These are phyloP conservation scores for Chromobotia macracanthus DNA, from an alignment of 2,797 vertebrate species.

Conservation along the genomic window DNA sequence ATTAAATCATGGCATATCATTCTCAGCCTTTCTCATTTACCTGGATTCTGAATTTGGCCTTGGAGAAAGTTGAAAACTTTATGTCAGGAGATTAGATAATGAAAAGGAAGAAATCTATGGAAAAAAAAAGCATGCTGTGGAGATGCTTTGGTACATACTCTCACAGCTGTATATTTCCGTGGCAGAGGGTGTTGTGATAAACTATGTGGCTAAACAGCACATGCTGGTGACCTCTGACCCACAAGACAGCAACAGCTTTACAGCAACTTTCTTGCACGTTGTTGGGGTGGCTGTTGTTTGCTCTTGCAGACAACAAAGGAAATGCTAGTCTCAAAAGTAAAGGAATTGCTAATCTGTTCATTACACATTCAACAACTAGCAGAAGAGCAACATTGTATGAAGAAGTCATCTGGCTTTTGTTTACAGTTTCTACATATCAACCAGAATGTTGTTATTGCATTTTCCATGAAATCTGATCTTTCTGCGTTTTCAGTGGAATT, in stretches of 20 bases:
- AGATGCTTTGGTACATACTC: background rate
- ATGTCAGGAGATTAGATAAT: background rate
- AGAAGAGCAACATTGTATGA: constrained; percentile 20
- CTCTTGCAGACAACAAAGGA: constrained; percentile 40
- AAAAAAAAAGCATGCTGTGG: constrained; percentile 4
- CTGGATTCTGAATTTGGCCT: constrained; percentile 16
- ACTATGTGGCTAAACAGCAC: constrained; percentile 3
- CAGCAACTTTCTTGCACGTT: constrained; percentile 24
- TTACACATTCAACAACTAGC: constrained; percentile 46
- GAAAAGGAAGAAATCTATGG: background rate
- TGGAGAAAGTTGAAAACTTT: constrained; percentile 15
- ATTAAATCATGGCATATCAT: constrained; percentile 10
- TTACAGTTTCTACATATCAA: constrained; percentile 9
- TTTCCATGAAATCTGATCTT: constrained; percentile 45
- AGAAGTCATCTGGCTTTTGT: constrained; percentile 36
- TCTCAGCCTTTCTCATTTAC: constrained; percentile 21
- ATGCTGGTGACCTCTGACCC: constrained; percentile 16
- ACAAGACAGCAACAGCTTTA: constrained; percentile 27
- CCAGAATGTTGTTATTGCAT: constrained; percentile 35
- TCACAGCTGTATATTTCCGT: background rate
- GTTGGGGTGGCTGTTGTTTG: constrained; percentile 54
- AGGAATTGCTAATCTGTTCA: constrained; percentile 26
- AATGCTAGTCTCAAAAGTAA: constrained; percentile 23
- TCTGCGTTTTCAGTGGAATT: constrained; percentile 43
- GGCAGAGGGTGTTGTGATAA: constrained; percentile 7